A percentile compares a stretch with the other conserved stretches of the same genome.
Evolutionary conservation across 2,797 vertebrate species (phyloP).

Genomic region (Rhinatrema bivittatum): DNA sequence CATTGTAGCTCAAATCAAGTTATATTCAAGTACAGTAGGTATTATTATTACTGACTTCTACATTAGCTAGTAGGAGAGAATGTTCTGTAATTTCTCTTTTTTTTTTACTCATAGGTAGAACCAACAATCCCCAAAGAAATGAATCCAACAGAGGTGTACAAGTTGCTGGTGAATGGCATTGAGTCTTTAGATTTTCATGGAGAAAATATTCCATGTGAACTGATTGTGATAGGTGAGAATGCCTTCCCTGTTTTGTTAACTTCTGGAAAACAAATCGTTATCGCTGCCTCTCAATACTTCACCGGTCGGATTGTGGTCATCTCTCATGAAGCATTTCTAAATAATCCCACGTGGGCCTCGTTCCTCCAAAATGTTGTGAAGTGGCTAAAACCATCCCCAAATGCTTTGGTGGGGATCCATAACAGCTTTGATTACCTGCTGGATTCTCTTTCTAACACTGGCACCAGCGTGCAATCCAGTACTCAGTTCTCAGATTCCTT

Average conservation of each 20-base stretch:
- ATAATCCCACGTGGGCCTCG: conserved; percentile 25
- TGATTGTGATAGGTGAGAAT: conserved; percentile 60
- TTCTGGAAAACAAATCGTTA: conserved; percentile 53
- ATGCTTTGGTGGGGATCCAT: conserved; percentile 38
- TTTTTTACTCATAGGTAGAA: no score
- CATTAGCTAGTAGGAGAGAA: no score
- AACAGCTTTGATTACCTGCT: conserved; percentile 16
- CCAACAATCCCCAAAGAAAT: conserved; percentile 46
- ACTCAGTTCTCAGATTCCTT: conserved; percentile 8
- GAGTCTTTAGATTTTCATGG: conserved; percentile 45
- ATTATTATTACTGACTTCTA: no score
- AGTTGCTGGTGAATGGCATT: conserved; percentile 50
- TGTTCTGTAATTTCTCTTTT: no score
- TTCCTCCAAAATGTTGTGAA: conserved; percentile 59
- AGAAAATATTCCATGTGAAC: conserved; percentile 40
- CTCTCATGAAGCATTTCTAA: conserved; percentile 62
- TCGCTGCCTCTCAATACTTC: conserved; percentile 68
- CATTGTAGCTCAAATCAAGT: no score
- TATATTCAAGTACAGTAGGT: no score
- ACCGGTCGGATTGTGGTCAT: conserved; percentile 63
- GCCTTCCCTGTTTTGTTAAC: conserved; percentile 64
- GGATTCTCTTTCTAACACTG: conserved; percentile 31
- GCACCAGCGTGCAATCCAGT: conserved; percentile 28
- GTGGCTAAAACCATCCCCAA: conserved; percentile 56
- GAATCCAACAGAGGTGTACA: conserved; percentile 32